Evolutionary conservation across 2,113 vertebrate species (phyloP), one percentile per base, ranked within the genome.

Genomic region (Enhydra lutris): DNA sequence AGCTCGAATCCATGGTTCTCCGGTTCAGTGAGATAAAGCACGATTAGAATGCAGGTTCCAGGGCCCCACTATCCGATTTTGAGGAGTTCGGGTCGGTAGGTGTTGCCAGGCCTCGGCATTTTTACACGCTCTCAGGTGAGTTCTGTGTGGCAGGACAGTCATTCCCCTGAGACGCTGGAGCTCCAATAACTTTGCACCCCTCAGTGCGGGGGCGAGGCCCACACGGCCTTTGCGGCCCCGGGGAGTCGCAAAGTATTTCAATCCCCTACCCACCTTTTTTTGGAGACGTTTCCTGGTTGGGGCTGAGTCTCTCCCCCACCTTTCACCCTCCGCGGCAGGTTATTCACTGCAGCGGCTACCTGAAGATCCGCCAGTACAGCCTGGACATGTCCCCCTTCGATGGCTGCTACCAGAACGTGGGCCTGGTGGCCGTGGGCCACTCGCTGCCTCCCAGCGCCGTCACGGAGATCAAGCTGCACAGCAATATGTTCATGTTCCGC

Each of bases 401-500:
- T 17, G 99, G 99, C 97, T 99, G 99, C 98, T 99, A 99, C 98
- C 99, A 99, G 99, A 99, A 99, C 17, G 99, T 99, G 95, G 99
- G 99, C n/a, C 98, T 99, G 97, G 99, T 99, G 65, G 99, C 99
- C 0, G 99, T 99, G 97, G 99, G 99, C 71, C 99, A 99, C 98
- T 99, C 99, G 0, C 98, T 99, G 91, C 99, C 99, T 0, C 99
- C 99, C 93, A 99, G 99, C 26, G 99, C 99, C 0, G 99, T 99
- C 92, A 99, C 99, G 0, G 99, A 99, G 97, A 99, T 99, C 98
- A 99, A 99, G 97, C 99, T 99, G 42, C 99, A 99, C 98, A 99
- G 99, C 98, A 99, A 99, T 98, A 99, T 99, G 99, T 99, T 99
- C 96, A 99, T 99, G 99, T 99, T 99, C 98, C 99, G 99, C 61